A percentile compares a stretch with the other conserved stretches of the same genome.
phyloP scores from a whole-genome alignment of 2,113 vertebrate species.

The Pholis gunnellus region DNA sequence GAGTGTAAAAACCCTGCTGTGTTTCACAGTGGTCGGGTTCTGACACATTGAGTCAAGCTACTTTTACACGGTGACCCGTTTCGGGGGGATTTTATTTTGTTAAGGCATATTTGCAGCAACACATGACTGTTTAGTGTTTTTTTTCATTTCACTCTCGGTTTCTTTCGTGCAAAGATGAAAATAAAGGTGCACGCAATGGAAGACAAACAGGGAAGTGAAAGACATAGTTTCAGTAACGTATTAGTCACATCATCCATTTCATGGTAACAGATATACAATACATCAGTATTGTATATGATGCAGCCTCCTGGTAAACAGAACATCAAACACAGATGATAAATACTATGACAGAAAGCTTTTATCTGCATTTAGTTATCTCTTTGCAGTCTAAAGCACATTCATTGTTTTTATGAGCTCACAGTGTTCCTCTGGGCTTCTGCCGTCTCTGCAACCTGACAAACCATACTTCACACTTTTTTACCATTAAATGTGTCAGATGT shows the following conservation, averaged over 20 bases:
- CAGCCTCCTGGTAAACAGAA: background rate
- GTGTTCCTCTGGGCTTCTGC: background rate
- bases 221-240: background rate
- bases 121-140: background rate
- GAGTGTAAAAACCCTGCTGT: background rate
- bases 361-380: background rate
- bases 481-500: background rate
- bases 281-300: background rate
- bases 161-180: background rate
- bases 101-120: background rate
- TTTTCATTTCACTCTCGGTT: background rate
- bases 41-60: no score
- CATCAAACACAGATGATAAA: background rate
- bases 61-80: no score
- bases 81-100: no score
- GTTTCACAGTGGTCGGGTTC: background rate
- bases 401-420: background rate
- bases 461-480: background rate
- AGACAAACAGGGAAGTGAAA: background rate
- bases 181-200: background rate
- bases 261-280: background rate
- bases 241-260: background rate
- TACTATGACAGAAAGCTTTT: background rate
- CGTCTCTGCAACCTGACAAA: background rate
- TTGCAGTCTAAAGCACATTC: background rate